A percentile compares a stretch with the other conserved stretches of the same genome.
Conservation (phyloP, 1,140 invertebrate species). For the Zaprionus tsacasi region DNA sequence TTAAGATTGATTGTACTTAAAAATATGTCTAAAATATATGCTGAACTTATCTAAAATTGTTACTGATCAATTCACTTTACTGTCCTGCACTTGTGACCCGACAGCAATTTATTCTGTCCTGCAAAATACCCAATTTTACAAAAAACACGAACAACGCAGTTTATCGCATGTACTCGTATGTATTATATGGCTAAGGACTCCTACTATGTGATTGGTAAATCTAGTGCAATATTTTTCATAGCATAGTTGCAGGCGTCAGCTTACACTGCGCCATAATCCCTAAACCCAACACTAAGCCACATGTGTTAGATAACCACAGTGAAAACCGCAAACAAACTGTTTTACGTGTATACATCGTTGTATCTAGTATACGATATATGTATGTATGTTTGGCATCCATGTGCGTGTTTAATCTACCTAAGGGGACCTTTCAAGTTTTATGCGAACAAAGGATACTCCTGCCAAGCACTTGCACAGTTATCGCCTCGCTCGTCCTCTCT, state of each 20-base stretch:
- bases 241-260: slow-evolving; percentile 58
- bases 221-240: slow-evolving; percentile 48
- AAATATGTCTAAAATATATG: not conserved
- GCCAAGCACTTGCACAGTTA: slow-evolving; percentile 49
- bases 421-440: slow-evolving; percentile 74
- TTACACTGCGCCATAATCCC: slow-evolving; percentile 60
- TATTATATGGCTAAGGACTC: not conserved
- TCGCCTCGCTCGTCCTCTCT: slow-evolving; percentile 31
- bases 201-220: slow-evolving; percentile 20
- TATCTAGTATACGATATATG: not conserved
- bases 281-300: slow-evolving; percentile 22
- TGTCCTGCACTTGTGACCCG: slow-evolving; percentile 1
- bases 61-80: slow-evolving; percentile 31
- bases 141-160: slow-evolving; percentile 7
- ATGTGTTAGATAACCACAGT: slow-evolving; percentile 46
- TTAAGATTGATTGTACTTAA: not conserved
- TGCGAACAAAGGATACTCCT: slow-evolving; percentile 62
- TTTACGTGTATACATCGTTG: not conserved
- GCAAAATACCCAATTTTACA: slow-evolving; percentile 23
- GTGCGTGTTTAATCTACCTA: slow-evolving; percentile 77
- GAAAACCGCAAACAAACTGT: slow-evolving; percentile 47
- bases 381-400: slow-evolving; percentile 36
- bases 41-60: slow-evolving; percentile 8
- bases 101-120: slow-evolving; percentile 3
- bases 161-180: slow-evolving; percentile 15